Percentiles rank a stretch among this genome's conserved stretches.
phyloP scores from a whole-genome alignment of 2,888 invertebrate genomes.

The Drosophila quasianomalipes region DNA sequence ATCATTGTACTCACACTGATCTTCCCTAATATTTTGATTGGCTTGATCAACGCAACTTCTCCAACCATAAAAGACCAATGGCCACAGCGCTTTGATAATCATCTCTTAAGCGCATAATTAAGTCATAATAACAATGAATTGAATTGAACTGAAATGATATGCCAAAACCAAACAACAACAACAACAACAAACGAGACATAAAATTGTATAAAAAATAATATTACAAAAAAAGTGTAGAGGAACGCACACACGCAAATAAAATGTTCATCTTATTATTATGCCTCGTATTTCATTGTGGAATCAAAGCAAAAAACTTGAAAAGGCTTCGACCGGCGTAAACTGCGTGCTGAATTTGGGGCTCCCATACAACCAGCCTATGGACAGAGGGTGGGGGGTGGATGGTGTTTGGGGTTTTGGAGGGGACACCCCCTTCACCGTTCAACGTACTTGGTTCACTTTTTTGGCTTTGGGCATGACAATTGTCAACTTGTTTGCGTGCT shows the following conservation, averaged over 20 bases:
- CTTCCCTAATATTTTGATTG: constrained; percentile 7
- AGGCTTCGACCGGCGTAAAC: constrained; percentile 62
- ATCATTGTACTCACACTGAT: not conserved
- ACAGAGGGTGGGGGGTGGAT: not conserved
- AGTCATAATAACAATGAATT: constrained; percentile 71
- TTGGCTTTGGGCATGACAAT: constrained; percentile 62
- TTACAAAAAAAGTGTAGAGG: constrained; percentile 18
- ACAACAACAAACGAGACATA: constrained; percentile 12
- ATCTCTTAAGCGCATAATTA: constrained; percentile 77
- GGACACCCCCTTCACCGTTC: not conserved
- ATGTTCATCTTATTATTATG: constrained; percentile 77
- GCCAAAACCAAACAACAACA: constrained; percentile 50
- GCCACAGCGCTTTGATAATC: constrained; percentile 47
- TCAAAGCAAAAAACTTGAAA: constrained; percentile 71
- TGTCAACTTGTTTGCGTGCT: constrained; percentile 74
- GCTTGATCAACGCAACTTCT: constrained; percentile 2
- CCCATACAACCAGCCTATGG: not conserved
- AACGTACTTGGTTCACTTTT: constrained; percentile 10
- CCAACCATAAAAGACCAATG: constrained; percentile 47
- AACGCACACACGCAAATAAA: constrained; percentile 55
- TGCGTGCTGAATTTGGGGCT: constrained; percentile 50
- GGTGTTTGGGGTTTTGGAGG: not conserved
- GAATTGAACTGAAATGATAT: constrained; percentile 63
- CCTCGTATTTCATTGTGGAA: constrained; percentile 70
- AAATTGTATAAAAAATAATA: constrained; percentile 10